Evolutionary conservation across 2,888 invertebrate genomes (phyloP), one percentile per base, ranked within the genome.

Genomic region (Xestoiulus laeticollis): DNA sequence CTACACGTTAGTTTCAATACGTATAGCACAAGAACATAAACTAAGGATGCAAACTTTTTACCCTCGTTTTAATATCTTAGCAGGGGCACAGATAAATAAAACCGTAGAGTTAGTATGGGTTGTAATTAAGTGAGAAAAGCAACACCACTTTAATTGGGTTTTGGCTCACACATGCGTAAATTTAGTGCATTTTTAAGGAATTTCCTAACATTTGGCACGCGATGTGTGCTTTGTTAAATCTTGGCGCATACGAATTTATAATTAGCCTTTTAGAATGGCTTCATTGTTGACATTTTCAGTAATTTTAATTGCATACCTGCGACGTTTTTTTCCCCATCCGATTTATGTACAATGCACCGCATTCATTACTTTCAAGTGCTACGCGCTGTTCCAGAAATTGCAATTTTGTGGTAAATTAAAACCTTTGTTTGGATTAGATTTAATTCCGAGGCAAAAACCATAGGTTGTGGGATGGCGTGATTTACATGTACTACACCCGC

Each of bases 301-400:
- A 78, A 78, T 78, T 78, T 78, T 78, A 78, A 78, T 78, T 78
- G 78, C 78, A 78, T 78, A 78, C 78, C 78, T 78, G 78, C 78
- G 30, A 78, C 1, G 78, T 78, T 78, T 78, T 78, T 78, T 78
- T 78, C 78, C 30, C 78, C 14, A 30, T 78, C 30, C 30, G 78
- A 78, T 78, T 78, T 78, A 30, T 30, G 78, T 26, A 22, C 78
- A 30, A 30, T 12, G 78, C 78, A 3, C 14, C 30, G 78, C 78
- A 12, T 78, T 26, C 78, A 78, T 78, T 78, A 78, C 10, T 22
- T 30, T 78, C 78, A 78, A 78, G 78, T 30, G 78, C 14, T 16
- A 16, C 26, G 78, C 78, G 78, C 78, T 30, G 78, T 78, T 78
- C 78, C 78, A 78, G 78, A 78, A 78, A 78, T 78, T 78, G 78